A percentile compares a stretch with the other conserved stretches of the same genome.
Evolutionary conservation across 2,113 vertebrate genomes (phyloP).

Genomic region (Eretmochelys imbricata): DNA sequence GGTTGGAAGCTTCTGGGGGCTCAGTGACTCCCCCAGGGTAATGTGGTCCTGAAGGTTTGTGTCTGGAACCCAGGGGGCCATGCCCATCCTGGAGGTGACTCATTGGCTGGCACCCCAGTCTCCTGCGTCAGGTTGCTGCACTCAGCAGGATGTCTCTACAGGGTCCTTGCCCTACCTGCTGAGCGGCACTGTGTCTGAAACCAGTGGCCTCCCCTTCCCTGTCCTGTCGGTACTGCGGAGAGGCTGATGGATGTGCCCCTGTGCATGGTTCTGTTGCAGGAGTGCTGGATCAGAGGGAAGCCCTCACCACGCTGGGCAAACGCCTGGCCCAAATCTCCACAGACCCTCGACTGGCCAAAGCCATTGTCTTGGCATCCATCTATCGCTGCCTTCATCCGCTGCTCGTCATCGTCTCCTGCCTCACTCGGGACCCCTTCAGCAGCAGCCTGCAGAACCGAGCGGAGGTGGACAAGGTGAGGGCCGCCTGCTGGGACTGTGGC

Average conservation of each 20-base stretch:
- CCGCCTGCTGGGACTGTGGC: rapidly evolving
- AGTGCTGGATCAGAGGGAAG: conserved; percentile 89
- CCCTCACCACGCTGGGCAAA: conserved; percentile 90
- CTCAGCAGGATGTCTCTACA: rapidly evolving
- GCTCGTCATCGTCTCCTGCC: conserved; percentile 90
- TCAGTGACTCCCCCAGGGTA: background rate
- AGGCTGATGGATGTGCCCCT: background rate
- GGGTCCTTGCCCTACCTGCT: too few species aligned
- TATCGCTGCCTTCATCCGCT: conserved; percentile 92
- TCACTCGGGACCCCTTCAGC: conserved; percentile 95
- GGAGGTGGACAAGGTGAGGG: conserved; percentile 86
- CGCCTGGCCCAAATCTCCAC: conserved; percentile 91
- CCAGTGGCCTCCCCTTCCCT: rapidly evolving
- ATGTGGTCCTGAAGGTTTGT: background rate
- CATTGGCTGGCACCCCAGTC: background rate
- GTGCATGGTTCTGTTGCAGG: conserved; percentile 71
- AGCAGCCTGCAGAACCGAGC: conserved; percentile 93
- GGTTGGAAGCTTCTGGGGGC: background rate
- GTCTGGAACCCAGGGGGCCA: background rate
- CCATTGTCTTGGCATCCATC: conserved; percentile 90
- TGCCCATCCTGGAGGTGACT: background rate
- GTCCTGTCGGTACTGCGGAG: rapidly evolving
- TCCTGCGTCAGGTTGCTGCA: rapidly evolving
- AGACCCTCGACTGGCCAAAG: conserved; percentile 93
- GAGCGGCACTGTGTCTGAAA: rapidly evolving